Evolutionary conservation across 2,113 vertebrate species (phyloP).

Genomic region (Poeciliopsis occidentalis): DNA sequence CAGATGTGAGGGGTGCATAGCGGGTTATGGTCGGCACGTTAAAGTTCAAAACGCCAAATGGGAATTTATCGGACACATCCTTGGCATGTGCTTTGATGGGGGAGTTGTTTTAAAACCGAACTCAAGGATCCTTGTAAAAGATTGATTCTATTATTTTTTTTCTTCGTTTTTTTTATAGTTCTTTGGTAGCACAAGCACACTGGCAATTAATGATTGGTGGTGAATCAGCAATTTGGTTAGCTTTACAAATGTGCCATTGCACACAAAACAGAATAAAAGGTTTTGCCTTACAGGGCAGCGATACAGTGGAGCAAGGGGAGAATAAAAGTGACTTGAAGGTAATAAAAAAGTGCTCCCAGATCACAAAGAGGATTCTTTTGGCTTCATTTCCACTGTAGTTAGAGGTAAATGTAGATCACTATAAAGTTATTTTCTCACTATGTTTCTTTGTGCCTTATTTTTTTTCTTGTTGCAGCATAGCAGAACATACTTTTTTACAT

Average conservation of each 20-base stretch:
- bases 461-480: neutral
- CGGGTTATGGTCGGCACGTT: neutral
- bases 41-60: neutral
- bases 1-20: neutral
- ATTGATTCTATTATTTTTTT: neutral
- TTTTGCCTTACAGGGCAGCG: neutral
- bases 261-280: neutral
- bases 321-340: neutral
- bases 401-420: neutral
- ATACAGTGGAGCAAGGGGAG: neutral
- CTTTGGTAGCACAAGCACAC: neutral
- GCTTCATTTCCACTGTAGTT: neutral
- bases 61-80: neutral
- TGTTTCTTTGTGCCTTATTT: neutral
- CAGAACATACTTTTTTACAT: neutral
- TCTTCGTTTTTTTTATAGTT: neutral
- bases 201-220: neutral
- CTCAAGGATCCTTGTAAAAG: neutral
- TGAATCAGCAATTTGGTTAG: neutral
- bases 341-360: neutral
- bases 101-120: neutral
- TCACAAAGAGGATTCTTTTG: neutral
- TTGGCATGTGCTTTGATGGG: no score
- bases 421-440: neutral
- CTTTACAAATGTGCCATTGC: neutral